Base-by-base conservation (phyloP, 2,888 invertebrate genomes). In the Trachelus iudaicus region DNA sequence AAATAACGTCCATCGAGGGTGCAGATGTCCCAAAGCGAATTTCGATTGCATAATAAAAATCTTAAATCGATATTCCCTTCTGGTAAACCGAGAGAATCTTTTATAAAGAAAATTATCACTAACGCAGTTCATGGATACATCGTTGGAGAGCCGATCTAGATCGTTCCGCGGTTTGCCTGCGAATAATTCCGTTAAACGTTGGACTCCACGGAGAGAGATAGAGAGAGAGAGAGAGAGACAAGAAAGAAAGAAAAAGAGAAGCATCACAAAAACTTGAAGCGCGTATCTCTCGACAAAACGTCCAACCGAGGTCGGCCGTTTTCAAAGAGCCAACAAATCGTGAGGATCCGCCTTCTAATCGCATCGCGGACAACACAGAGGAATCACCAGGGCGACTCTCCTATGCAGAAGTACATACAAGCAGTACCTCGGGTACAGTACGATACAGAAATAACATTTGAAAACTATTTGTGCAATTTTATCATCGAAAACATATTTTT, bases 21-120 rank as follows among this genome's bases (percentile, higher is more conserved):
- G 77, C 75, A 77, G 76, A 74, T 78, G 74, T 79, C 15, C 4
- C 79, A 79, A 77, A 81, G 78, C 81, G 83, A 80, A 82, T 83
- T 76, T 83, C 77, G 4, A 37, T 37, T 15, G 37, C 40, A 1
- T 15, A 40, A 40, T 4, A 15, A 40, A 4, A 23, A 6, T 9
- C 23, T 0, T 56, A 56, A 56, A 2, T 56, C 6, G 0, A 0
- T 23, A 56, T 56, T 23, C 9, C 23, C 40, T 1, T 40, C 15
- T 1, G 23, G 9, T 56, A 56, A 56, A 23, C 40, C 1, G 23
- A 23, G 23, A 23, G 40, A 0, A 56, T 9, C 4, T 1, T 56
- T 23, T 23, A 56, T 23, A 23, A 6, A 2, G 35, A 35, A 56
- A 56, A 23, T 56, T 23, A 56, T 56, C 23, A 15, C 6, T 23